These are phyloP conservation scores for Psettodes erumei DNA, from an alignment of 2,113 vertebrate genomes.

Conservation along the genomic window DNA sequence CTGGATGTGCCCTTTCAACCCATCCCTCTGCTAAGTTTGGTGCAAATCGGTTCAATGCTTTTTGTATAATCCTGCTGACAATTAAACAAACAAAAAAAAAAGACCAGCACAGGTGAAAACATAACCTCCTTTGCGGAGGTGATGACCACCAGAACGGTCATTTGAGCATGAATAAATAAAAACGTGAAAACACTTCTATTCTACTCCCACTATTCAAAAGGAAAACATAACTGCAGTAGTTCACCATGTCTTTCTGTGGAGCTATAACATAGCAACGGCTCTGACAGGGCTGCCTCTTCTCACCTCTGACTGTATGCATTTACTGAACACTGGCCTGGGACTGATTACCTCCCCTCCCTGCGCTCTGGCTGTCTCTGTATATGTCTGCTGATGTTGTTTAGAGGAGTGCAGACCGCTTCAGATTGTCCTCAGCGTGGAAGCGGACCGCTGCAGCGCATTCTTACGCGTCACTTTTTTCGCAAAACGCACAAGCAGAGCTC, in stretches of 20 bases:
- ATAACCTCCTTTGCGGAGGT: no score
- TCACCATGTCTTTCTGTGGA: slow-evolving; percentile 7
- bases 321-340: slow-evolving; percentile 74
- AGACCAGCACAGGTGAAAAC: no score
- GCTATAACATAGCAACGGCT: slow-evolving; percentile 14
- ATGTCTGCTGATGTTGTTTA: slow-evolving; percentile 74
- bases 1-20: no score
- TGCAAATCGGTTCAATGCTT: no score
- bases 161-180: background rate
- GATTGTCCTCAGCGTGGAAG: slow-evolving; percentile 68
- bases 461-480: slow-evolving; percentile 75
- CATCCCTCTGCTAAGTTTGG: no score
- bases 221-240: background rate
- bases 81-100: background rate
- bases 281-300: slow-evolving; percentile 48
- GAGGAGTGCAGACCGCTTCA: slow-evolving; percentile 64
- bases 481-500: slow-evolving; percentile 72
- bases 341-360: slow-evolving; percentile 71
- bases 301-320: slow-evolving; percentile 70
- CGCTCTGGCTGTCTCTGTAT: slow-evolving; percentile 62
- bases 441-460: slow-evolving; percentile 66
- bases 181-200: no score
- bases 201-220: no score
- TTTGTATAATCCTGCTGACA: no score
- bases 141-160: no score